Evolutionary conservation across 2,113 vertebrate genomes (phyloP), one percentile per base, ranked within the genome.

Genomic region (Malurus elegans): DNA sequence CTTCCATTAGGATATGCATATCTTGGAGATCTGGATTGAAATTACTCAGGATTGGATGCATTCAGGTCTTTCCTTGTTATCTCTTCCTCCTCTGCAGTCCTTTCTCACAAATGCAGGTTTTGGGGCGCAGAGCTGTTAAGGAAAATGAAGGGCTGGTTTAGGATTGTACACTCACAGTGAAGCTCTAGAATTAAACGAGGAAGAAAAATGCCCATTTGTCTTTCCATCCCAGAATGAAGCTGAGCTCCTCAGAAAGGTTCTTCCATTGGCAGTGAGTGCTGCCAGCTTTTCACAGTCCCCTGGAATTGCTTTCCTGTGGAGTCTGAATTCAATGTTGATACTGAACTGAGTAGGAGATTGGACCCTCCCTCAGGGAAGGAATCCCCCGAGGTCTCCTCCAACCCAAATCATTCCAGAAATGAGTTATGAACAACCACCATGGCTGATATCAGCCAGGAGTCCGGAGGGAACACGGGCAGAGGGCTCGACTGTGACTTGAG

Each of bases 81-180:
- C 91, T 95, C 26, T 62, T 97, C 75, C 91, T 96, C 86, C 94
- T 95, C 82, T 86, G 92, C 66, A 69, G 79, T 50, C 98, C 98
- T 21, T 97, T 97, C 28, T 99, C 99, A 4, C 98, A 98, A 84
- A 99, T 98, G 98, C 99, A 99, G 91, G 99, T 99, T 97, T 99
- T 99, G 32, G 99, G 99, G 64, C 99, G 98, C 54, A 99, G 96
- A 87, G 99, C 99, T 99, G 97, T 78, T 16, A 71, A 57, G 56
- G 76, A 72, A 81, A 89, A 92, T 14, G 8, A 45, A 88, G 48
- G 13, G 31, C 54, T 67, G 71, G 20, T 95, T 89, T 74, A 93
- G 86, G 19, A 60, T 11, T 60, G 28, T 8, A 25, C 29, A 79
- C 58, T 25, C 44, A 54, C 66, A 91, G 36, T 8, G 57, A 88